A percentile compares a stretch with the other conserved stretches of the same genome.
Evolutionary conservation across 2,113 vertebrate species (phyloP).

Genomic region (Orycteropus afer): DNA sequence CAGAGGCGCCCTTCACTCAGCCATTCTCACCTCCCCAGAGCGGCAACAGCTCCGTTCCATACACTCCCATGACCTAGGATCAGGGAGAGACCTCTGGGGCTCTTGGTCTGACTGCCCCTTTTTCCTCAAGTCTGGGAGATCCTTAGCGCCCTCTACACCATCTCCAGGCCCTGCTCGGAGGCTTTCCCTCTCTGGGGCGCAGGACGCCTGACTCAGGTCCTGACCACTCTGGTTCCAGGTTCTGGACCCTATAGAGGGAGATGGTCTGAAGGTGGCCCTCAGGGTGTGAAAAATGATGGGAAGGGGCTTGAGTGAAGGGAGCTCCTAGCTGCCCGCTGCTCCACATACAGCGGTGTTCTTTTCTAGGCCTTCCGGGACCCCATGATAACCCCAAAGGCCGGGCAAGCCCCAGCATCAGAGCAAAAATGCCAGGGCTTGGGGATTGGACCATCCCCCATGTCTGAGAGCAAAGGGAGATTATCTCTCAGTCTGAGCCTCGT

Average conservation of each 20-base stretch:
- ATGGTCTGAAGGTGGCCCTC: neutral
- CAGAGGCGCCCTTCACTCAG: neutral
- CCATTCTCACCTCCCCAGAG: neutral
- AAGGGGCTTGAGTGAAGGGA: neutral
- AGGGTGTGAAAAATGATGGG: neutral
- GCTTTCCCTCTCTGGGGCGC: neutral
- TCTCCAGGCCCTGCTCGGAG: neutral
- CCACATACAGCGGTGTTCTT: neutral
- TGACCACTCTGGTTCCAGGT: neutral
- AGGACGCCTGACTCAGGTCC: neutral
- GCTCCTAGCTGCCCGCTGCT: neutral
- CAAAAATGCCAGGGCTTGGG: neutral
- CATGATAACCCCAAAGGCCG: neutral
- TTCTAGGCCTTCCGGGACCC: slow-evolving; percentile 15
- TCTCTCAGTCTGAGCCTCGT: neutral
- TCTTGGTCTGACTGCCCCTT: neutral
- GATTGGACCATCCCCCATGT: neutral
- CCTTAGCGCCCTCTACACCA: neutral
- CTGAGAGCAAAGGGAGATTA: neutral
- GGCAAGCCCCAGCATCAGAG: neutral
- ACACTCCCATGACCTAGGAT: slow-evolving; percentile 22
- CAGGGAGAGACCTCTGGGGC: neutral
- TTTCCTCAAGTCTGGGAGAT: neutral
- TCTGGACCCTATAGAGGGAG: neutral
- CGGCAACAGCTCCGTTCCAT: neutral